These are phyloP conservation scores for Laterallus jamaicensis DNA, from an alignment of 2,113 vertebrate species.

Conservation along the genomic window DNA sequence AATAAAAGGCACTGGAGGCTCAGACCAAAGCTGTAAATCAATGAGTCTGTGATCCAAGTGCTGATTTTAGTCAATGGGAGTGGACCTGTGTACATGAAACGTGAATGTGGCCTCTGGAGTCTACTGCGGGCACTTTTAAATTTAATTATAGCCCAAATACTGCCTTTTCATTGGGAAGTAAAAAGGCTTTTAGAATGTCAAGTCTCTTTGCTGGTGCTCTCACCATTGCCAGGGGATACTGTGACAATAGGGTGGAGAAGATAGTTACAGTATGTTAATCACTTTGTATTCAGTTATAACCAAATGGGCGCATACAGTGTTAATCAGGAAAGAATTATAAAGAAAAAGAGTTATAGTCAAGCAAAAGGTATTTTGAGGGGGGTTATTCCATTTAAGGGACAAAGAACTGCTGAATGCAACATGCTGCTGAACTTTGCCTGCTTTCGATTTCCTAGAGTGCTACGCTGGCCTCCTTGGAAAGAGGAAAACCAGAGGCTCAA, in stretches of 20 bases:
- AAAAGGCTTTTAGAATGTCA: slow-evolving; percentile 17
- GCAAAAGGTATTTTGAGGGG: neutral
- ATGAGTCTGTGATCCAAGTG: slow-evolving; percentile 15
- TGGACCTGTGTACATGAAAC: neutral
- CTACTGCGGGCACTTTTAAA: neutral
- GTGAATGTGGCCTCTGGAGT: neutral
- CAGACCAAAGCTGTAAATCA: neutral
- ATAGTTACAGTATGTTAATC: neutral
- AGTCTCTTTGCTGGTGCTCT: neutral
- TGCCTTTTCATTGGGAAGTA: slow-evolving; percentile 23
- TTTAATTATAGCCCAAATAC: slow-evolving; percentile 44
- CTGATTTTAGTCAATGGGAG: neutral
- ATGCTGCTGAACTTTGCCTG: neutral
- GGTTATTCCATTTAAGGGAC: neutral
- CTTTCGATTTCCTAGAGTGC: neutral
- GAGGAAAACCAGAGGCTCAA: neutral
- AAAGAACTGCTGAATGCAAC: neutral
- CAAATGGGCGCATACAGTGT: neutral
- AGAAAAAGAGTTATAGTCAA: neutral
- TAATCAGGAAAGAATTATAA: neutral
- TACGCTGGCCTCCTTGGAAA: neutral
- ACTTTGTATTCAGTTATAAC: neutral
- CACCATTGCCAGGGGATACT: neutral
- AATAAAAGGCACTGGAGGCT: neutral
- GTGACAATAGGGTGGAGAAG: neutral